Base-by-base conservation (phyloP, 2,888 invertebrate genomes). In the Homarus gammarus region DNA sequence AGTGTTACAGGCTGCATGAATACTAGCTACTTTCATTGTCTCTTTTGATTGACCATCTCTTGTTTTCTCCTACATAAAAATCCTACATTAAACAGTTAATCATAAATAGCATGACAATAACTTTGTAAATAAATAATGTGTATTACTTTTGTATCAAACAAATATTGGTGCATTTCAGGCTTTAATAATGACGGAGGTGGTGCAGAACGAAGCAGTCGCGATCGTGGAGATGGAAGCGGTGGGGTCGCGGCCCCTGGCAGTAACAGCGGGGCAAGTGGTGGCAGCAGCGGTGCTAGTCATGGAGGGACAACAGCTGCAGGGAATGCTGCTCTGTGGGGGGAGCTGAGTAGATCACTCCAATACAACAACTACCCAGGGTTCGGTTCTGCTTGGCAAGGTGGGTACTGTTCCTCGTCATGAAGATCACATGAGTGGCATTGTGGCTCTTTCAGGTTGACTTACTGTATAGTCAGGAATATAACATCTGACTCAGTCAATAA, bases 291-390 rank as follows among this genome's bases (percentile, higher is more conserved):
- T 31, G 87, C 83, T 83, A 83, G 82, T 83, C 82, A 83, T 70
- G 82, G 82, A 40, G 82, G 82, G n/a, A 64, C 68, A 31, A 27
- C 78, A 10, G 83, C 88, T 15, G 88, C 88, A 0, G 88, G 84
- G 5, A 84, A 84, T 36, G 87, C 91, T 27, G 86, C 88, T 3
- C 73, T 91, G 8, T 91, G 91, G 91, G 90, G 90, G 0, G 91
- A 91, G 61, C 83, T 91, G 88, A 91, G 90, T 75, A 73, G 91
- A 27, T 84, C 91, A 33, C 82, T 91, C 15, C 91, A 90, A 64
- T 91, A 90, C 90, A 91, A 91, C 56, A 90, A 91, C 44, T 91
- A 90, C 56, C 87, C 88, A 2, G 83, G 83, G 10, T 89, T 89
- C 36, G 49, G 83, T 10, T 36, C 84, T 31, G 88, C 88, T 0